Conservation (phyloP, 2,797 vertebrate species). For the Pelodytes ibericus region DNA sequence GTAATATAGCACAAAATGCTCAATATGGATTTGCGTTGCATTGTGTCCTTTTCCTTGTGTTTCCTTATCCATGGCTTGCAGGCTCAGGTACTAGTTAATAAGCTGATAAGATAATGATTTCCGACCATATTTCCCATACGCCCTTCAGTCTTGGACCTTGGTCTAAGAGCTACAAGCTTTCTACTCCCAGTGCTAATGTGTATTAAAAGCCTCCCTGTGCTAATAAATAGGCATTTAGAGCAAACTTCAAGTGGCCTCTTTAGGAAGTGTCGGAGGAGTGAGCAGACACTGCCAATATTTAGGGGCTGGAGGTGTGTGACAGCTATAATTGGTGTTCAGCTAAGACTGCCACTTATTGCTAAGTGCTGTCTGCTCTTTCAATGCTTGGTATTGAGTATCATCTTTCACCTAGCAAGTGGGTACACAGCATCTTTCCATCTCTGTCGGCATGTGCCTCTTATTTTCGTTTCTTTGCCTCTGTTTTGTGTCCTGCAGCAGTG, state of each 20-base stretch:
- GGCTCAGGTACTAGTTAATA: neutral
- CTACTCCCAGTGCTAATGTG: slow-evolving; percentile 1
- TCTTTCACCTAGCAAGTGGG: neutral
- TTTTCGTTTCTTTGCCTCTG: neutral
- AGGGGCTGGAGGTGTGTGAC: slow-evolving; percentile 20
- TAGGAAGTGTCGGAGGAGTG: slow-evolving; percentile 9
- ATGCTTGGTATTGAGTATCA: neutral
- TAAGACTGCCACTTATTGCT: slow-evolving; percentile 23
- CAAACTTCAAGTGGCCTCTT: slow-evolving; percentile 27
- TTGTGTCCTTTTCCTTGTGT: neutral
- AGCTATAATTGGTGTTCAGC: slow-evolving; percentile 25
- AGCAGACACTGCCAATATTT: slow-evolving; percentile 24
- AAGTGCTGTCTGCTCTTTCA: slow-evolving; percentile 32
- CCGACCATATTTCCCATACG: neutral
- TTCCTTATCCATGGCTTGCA: neutral
- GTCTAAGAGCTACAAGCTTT: too few relatives aligned
- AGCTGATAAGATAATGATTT: slow-evolving; percentile 1
- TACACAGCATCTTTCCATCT: neutral
- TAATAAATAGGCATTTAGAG: slow-evolving; percentile 28
- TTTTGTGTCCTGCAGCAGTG: too few relatives aligned
- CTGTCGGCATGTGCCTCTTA: neutral
- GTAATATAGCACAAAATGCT: too few relatives aligned
- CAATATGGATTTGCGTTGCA: too few relatives aligned
- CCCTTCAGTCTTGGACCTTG: neutral
- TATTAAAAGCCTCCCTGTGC: slow-evolving; percentile 25